These are phyloP conservation scores for Diarsia rubi DNA, from an alignment of 2,888 invertebrate species.

Conservation along the genomic window DNA sequence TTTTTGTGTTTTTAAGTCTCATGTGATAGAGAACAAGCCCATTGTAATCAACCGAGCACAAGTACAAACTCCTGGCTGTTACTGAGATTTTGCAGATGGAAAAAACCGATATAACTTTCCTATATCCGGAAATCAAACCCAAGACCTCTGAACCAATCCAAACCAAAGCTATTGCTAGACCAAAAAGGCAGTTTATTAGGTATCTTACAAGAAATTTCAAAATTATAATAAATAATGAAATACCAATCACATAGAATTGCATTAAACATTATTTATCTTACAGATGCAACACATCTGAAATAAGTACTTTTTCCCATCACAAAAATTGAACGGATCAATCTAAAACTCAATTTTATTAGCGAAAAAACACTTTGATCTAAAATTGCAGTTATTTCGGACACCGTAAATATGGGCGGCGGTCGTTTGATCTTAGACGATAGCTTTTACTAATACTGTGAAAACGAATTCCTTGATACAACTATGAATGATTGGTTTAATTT, in stretches of 20 bases:
- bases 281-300: not conserved
- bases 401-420: slow-evolving; percentile 22
- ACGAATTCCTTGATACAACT: slow-evolving; percentile 29
- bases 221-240: not conserved
- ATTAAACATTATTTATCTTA: not conserved
- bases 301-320: not conserved
- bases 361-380: slow-evolving; percentile 43
- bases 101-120: no score
- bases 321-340: slow-evolving; percentile 31
- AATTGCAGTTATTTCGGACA: slow-evolving; percentile 30
- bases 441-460: slow-evolving; percentile 40
- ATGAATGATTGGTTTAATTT: slow-evolving; percentile 35
- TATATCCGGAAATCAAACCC: no score
- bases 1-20: no score
- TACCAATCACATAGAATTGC: not conserved
- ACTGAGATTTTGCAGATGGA: no score
- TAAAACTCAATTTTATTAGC: slow-evolving; percentile 22
- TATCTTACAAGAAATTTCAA: no score
- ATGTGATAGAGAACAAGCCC: no score
- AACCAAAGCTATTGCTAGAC: no score
- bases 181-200: no score
- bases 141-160: no score
- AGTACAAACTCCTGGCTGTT: no score
- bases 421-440: slow-evolving; percentile 56
- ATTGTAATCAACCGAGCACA: no score